Evolutionary conservation across 2,888 invertebrate genomes (phyloP), one percentile per base, ranked within the genome.

Genomic region (Chaetogeoica ovagalla): DNA sequence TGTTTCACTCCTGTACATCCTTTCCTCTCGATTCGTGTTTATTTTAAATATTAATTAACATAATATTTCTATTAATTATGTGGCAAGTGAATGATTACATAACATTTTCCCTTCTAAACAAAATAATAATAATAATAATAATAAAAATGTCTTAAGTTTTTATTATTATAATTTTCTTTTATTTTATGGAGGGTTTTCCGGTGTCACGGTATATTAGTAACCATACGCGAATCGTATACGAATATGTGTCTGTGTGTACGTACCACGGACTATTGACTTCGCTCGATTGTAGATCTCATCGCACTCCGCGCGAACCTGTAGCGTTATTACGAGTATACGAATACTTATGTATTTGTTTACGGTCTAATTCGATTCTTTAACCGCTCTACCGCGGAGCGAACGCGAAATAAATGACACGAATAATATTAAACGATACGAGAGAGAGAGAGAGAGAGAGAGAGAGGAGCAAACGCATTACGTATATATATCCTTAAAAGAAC

Each of bases 361-460:
- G 69, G 77, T 77, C 69, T 77, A 77, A 37, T 77, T 77, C 60
- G 62, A 62, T 62, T 69, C 70, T 30, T 69, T 55, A 39, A 77
- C 55, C 39, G 43, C 30, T 68, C 75, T 68, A 68, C 59, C 59
- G 48, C 30, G 30, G 66, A 4, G 57, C 43, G 57, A 59, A 57
- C 19, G 43, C 19, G 37, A 48, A 48, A 72, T 9, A 39, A 72
- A 72, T 48, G 43, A 60, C 60, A 60, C 72, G 43, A 72, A 72
- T 48, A 59, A 76, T 9, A 37, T 23, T 30, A 23, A 73, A 43
- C 62, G 73, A 74, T 23, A 73, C 23, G 21, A 30, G 30, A 30
- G 30, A 30, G 30, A 30, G 30, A 30, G 30, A 30, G 30, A 30
- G 30, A 30, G 30, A 30, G 30, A 71, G n/a, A 60, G 7, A 7